Base-by-base conservation (phyloP, 1,140 invertebrate genomes). In the Metopolophium dirhodum region DNA sequence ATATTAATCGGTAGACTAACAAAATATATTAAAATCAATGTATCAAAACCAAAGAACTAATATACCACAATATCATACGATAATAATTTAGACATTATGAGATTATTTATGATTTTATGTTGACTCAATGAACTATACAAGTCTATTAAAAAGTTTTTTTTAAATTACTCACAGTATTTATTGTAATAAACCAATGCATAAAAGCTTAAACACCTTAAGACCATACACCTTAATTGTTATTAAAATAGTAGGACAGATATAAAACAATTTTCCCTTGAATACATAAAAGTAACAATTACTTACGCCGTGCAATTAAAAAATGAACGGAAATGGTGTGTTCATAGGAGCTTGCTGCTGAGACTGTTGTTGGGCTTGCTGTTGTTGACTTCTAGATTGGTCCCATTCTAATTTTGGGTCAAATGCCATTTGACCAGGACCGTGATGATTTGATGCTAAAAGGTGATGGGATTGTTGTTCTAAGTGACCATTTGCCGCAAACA, bases 321-420 rank as follows among this genome's bases (percentile, higher is more conserved):
- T 92, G 68, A 92, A 92, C 23, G 91, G 91, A 85, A 92, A 92
- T 83, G 91, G 90, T 82, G 90, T 92, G 23, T 83, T 92, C 91
- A 92, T 83, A 35, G 91, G 91, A 92, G 91, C 18, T 92, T 92
- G 91, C 35, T 92, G 91, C 11, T 92, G 91, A 47, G 91, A 83
- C 77, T 92, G 91, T 54, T 83, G 77, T 92, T 92, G 91, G 57
- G 91, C 77, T 54, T 92, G 91, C 11, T 92, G 90, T 85, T 90
- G 88, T 41, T 92, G 91, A 37, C 35, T 54, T 92, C 91, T 83
- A 51, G 91, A 92, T 83, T 92, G 91, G 35, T 92, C 91, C 91
- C 91, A 92, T 92, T 92, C 91, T 37, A 92, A 83, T 92, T 92
- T 92, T 35, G 77, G 91, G 14, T 92, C 91, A 92, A 92, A 92